These are phyloP conservation scores for Bettongia penicillata DNA, from an alignment of 2,113 vertebrate species.

Conservation along the genomic window DNA sequence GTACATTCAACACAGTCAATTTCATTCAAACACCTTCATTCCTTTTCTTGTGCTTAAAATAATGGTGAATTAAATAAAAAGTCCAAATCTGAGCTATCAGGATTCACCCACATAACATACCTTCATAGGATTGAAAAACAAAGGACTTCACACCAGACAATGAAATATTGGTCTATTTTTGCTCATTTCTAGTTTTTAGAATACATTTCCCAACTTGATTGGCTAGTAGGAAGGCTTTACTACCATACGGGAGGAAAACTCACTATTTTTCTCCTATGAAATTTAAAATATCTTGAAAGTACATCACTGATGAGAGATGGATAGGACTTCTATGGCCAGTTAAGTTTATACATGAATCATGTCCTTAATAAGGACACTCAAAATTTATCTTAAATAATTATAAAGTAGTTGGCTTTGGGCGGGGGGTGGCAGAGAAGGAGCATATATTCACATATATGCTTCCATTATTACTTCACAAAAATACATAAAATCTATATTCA, in stretches of 20 bases:
- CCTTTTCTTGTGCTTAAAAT: constrained; percentile 37
- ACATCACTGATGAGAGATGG: not conserved
- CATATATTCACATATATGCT: not conserved
- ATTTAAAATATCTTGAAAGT: not conserved
- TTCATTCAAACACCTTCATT: constrained; percentile 64
- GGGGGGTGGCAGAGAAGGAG: no score
- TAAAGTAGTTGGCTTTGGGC: not conserved
- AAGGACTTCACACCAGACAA: not conserved
- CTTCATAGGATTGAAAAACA: constrained; percentile 36
- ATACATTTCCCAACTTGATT: not conserved
- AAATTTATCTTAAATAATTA: not conserved
- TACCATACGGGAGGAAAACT: not conserved
- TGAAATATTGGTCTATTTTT: not conserved
- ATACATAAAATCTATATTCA: not conserved
- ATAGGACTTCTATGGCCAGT: not conserved
- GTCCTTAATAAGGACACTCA: not conserved
- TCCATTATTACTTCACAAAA: not conserved
- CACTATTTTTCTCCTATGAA: not conserved
- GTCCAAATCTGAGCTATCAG: constrained; percentile 46
- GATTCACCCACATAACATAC: constrained; percentile 18
- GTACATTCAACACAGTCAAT: constrained; percentile 61
- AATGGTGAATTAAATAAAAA: constrained; percentile 58
- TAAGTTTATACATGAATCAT: not conserved
- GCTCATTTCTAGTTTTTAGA: not conserved
- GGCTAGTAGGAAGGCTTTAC: not conserved